Percentiles rank a stretch among this genome's conserved stretches.
These are phyloP conservation scores for Microplitis manilae DNA, from an alignment of 2,888 invertebrate species.

Conservation along the genomic window DNA sequence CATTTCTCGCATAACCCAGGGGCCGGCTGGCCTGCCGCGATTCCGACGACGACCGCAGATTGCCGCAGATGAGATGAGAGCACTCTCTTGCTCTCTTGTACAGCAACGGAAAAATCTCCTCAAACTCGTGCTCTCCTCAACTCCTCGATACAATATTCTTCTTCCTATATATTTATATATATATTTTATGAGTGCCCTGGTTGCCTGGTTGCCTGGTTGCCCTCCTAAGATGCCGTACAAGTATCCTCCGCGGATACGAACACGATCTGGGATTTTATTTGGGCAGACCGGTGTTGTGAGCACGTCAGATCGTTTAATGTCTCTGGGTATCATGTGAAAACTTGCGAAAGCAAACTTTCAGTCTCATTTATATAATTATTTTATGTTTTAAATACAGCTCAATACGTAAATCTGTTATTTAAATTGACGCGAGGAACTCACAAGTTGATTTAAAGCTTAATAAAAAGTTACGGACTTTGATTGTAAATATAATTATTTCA, in stretches of 20 bases:
- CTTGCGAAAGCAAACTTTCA: background rate
- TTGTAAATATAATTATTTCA: background rate
- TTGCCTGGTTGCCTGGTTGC: too few species aligned
- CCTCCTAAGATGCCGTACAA: too few species aligned
- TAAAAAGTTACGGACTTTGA: background rate
- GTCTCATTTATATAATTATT: background rate
- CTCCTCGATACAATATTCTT: too few species aligned
- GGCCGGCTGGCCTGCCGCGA: conserved; percentile 10
- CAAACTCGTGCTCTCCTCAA: background rate
- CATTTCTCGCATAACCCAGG: conserved; percentile 47
- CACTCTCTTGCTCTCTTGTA: background rate
- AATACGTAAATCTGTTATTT: background rate
- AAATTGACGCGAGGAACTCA: background rate
- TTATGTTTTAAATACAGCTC: background rate
- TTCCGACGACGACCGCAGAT: conserved; percentile 2
- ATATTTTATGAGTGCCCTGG: too few species aligned
- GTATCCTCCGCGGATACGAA: background rate
- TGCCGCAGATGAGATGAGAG: background rate
- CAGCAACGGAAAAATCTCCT: background rate
- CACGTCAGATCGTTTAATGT: conserved; percentile 1
- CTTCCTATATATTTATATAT: too few species aligned
- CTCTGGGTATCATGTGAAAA: background rate
- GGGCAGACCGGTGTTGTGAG: background rate
- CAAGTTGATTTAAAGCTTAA: background rate
- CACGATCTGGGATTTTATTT: background rate